Conservation (phyloP, 2,113 vertebrate species). For the Propithecus coquereli region DNA sequence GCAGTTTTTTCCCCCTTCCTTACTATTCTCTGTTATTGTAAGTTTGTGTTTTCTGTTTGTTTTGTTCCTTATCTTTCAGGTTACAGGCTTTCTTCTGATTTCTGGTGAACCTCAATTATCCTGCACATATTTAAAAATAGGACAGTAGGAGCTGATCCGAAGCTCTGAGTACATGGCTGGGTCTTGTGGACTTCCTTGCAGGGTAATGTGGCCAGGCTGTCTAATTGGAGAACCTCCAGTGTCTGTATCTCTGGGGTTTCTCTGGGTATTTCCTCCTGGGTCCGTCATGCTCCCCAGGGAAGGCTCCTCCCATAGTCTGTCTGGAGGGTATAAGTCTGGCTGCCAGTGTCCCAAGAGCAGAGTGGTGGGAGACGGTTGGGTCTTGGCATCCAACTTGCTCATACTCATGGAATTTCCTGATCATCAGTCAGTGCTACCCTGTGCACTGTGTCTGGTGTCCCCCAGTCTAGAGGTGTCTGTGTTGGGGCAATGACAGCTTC, state of each 20-base stretch:
- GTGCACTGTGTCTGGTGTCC: background rate
- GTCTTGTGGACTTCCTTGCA: background rate
- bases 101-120: background rate
- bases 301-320: background rate
- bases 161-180: background rate
- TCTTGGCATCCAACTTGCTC: background rate
- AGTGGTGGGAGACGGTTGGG: background rate
- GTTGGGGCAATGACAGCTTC: background rate
- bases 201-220: background rate
- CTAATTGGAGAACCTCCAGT: background rate
- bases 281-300: background rate
- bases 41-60: background rate
- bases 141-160: background rate
- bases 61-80: slow-evolving; percentile 28
- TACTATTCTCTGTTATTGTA: background rate
- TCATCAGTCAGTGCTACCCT: too few species aligned
- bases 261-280: background rate
- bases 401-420: background rate
- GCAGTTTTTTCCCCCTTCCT: too few species aligned
- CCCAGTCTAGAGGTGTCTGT: background rate
- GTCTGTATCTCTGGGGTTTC: background rate
- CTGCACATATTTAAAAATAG: background rate
- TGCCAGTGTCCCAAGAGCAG: background rate
- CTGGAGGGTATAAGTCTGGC: background rate
- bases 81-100: background rate